Base-by-base conservation (phyloP, 2,113 vertebrate species). In the Cheilinus undulatus region DNA sequence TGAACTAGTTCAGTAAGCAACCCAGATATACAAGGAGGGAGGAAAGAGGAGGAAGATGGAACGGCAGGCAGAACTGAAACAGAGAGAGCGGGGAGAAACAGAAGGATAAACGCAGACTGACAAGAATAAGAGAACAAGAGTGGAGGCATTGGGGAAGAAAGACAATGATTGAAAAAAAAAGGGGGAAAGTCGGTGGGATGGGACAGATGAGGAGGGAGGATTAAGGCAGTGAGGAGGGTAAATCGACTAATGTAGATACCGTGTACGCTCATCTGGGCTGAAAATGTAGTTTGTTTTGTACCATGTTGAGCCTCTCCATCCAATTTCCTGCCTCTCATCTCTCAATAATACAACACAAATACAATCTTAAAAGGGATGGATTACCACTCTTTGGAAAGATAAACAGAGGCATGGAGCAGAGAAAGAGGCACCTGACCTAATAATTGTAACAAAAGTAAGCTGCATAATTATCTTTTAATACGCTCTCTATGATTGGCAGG, bases 1-100 rank as follows among this genome's bases (percentile, higher is more conserved):
- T 88, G 76, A 91, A 91, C 87, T 88, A 86, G 86, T 89, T 89
- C 76, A 87, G 57, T 56, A 64, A 27, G 61, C 78, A 85, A 84
- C 86, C 76, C 84, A 89, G 63, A 87, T 84, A 85, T 20, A 52
- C 49, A 48, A 74, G n/a, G 13, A 24, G 78, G 45, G 30, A 60
- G 40, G 20, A 43, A 58, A 45, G 17, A 42, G 11, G 19, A 42
- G 17, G 27, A 8, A 27, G 19, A 36, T 3, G 17, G 12, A 40
- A 40, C 14, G 38, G 17, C 40, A 38, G 27, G 43, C 3, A 42
- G 62, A 69, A 66, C 0, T 32, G 30, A 70, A 73, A 45, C 9
- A 28, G 13, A 42, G 22, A 63, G 15, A 53, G 20, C 3, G 19
- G 17, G 2, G 12, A 61, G 19, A 13, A 0, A 28, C 14, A 57